phyloP scores from a whole-genome alignment of 2,797 vertebrate genomes.

The Eremophila alpestris region DNA sequence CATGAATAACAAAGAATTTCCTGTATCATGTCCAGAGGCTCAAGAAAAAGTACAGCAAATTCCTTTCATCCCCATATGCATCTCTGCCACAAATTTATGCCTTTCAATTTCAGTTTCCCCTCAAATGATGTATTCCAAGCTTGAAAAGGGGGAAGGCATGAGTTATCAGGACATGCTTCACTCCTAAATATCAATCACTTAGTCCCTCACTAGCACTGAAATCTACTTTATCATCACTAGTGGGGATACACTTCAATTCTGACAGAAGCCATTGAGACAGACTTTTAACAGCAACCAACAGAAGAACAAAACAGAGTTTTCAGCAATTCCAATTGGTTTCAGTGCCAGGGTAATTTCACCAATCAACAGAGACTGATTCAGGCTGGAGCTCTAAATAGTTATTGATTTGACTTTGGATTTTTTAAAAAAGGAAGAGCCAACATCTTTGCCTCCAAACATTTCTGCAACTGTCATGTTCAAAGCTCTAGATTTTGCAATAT shows the following conservation, averaged over 20 bases:
- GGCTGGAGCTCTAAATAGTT: neutral
- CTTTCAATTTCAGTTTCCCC: neutral
- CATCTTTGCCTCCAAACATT: neutral
- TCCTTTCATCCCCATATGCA: neutral
- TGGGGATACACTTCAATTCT: neutral
- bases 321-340: neutral
- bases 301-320: neutral
- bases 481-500: neutral
- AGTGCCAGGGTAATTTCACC: neutral
- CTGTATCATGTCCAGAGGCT: neutral
- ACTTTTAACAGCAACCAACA: neutral
- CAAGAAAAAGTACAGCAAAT: neutral
- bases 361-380: neutral
- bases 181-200: conserved; percentile 25
- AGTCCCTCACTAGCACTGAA: neutral
- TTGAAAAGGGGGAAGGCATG: neutral
- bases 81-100: neutral
- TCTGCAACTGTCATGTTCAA: neutral
- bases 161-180: neutral
- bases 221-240: conserved; percentile 11
- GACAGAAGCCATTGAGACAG: neutral
- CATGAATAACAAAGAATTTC: conserved; percentile 17
- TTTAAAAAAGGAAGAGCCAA: neutral
- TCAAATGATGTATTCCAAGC: neutral
- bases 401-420: neutral